Base-by-base conservation (phyloP, 2,797 vertebrate species). In the Rhinichthys osculus region DNA sequence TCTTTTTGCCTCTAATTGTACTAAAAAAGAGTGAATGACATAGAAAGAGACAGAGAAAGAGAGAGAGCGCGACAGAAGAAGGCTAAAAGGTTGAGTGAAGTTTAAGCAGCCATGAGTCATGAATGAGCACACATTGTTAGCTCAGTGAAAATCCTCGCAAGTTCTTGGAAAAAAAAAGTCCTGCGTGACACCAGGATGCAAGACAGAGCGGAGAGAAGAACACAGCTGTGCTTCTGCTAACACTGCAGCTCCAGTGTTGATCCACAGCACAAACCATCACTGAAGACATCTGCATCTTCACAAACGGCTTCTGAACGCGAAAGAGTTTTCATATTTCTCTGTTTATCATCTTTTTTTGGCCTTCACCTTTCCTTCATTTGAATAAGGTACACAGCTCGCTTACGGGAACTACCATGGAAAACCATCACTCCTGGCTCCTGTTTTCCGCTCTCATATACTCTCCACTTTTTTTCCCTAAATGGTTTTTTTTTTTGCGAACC, bases 121-220 rank as follows among this genome's bases (percentile, higher is more conserved):
- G 90, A 92, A 83, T 93, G 91, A 92, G 93, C 92, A 94, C 94
- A 95, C 94, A 93, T 91, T 93, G 93, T 92, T 90, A 93, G 92
- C 88, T 84, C 86, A 76, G 91, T 93, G 93, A 94, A 95, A 94
- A 93, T 93, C 94, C 93, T 94, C 90, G 83, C 93, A 92, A 89
- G 93, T 93, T 95, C 94, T 93, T 93, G 95, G 93, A 95, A 93
- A 91, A 94, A 92, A 87, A 59, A 82, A 82, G 83, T 85, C 86
- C 93, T 93, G 93, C 92, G 92, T 93, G 93, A 94, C 93, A 94
- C 93, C 94, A 94, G 94, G 94, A 95, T 94, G 93, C 93, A 93
- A 93, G 91, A 88, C 90, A 87, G 84, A 62, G 90, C 85, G 82
- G 82, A 67, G 70, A 80, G 57, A 33, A 27, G 71, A 81, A 23